Conservation (phyloP, 2,113 vertebrate genomes). For the Nothobranchius furzeri region DNA sequence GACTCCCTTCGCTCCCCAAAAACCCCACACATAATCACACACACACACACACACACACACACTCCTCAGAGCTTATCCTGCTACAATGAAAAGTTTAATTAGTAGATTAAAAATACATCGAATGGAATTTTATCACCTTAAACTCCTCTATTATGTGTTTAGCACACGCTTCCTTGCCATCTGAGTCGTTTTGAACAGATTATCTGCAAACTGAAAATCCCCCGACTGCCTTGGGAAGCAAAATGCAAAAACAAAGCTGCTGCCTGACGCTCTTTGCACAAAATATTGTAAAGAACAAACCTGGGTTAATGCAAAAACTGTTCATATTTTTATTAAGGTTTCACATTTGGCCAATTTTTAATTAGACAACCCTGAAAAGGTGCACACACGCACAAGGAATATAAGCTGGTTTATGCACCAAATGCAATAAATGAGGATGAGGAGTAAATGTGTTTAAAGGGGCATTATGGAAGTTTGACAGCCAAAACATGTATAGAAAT, state of each 20-base stretch:
- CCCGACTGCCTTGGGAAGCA: conserved; percentile 32
- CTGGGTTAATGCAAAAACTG: background rate
- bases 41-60: conserved; percentile 32
- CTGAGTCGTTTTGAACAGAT: conserved; percentile 66
- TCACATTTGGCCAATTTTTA: background rate
- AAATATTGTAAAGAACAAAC: background rate
- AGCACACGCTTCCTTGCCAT: conserved; percentile 62
- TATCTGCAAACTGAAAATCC: conserved; percentile 59
- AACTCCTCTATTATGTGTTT: conserved; percentile 76
- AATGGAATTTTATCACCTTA: conserved; percentile 78
- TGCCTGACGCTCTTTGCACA: conserved; percentile 34
- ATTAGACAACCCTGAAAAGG: conserved; percentile 10
- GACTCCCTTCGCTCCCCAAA: conserved; percentile 38
- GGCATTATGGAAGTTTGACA: too few species aligned
- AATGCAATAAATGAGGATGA: background rate
- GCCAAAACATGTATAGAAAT: too few species aligned
- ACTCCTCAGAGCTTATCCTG: conserved; percentile 74
- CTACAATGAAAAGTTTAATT: conserved; percentile 84
- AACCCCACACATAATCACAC: conserved; percentile 31
- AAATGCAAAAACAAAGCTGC: conserved; percentile 43
- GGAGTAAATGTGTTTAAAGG: background rate
- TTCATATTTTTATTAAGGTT: background rate
- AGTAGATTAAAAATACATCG: conserved; percentile 81
- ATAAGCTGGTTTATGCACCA: conserved; percentile 17
- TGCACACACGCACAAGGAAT: background rate